phyloP scores from a whole-genome alignment of 92 coral and sea anemone genomes.

The Epizoanthus ramosus region DNA sequence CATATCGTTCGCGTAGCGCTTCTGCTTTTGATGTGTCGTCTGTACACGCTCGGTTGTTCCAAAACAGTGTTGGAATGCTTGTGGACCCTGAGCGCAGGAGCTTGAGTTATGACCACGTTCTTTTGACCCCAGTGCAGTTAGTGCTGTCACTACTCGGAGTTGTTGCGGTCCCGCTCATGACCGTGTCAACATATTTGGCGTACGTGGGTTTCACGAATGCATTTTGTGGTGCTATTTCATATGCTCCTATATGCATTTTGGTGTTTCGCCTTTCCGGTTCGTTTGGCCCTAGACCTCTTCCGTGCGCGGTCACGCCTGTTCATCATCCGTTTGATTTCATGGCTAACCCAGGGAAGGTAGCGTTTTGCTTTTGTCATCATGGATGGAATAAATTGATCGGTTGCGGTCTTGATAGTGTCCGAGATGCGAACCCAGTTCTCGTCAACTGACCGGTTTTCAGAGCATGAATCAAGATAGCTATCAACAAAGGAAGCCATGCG shows the following conservation, averaged over 20 bases:
- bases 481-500: constrained; percentile 39
- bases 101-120: constrained; percentile 63
- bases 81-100: constrained; percentile 51
- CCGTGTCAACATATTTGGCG: constrained; percentile 30
- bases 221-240: constrained; percentile 9
- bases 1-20: constrained; percentile 41
- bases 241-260: neutral
- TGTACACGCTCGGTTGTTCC: constrained; percentile 54
- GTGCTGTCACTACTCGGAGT: constrained; percentile 21
- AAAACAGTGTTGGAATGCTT: constrained; percentile 51
- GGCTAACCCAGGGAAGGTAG: neutral
- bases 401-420: constrained; percentile 21
- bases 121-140: constrained; percentile 31
- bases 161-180: constrained; percentile 23
- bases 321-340: neutral
- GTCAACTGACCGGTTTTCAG: constrained; percentile 39
- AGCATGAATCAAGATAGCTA: constrained; percentile 26
- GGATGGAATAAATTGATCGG: constrained; percentile 16
- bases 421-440: constrained; percentile 49
- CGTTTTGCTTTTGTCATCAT: neutral
- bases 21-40: constrained; percentile 53
- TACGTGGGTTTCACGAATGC: constrained; percentile 28
- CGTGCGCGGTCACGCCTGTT: neutral
- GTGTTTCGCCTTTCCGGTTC: no score
- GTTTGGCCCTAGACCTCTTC: no score